Conservation (phyloP, 2,888 invertebrate species). For the Pachycephus smyrnensis region DNA sequence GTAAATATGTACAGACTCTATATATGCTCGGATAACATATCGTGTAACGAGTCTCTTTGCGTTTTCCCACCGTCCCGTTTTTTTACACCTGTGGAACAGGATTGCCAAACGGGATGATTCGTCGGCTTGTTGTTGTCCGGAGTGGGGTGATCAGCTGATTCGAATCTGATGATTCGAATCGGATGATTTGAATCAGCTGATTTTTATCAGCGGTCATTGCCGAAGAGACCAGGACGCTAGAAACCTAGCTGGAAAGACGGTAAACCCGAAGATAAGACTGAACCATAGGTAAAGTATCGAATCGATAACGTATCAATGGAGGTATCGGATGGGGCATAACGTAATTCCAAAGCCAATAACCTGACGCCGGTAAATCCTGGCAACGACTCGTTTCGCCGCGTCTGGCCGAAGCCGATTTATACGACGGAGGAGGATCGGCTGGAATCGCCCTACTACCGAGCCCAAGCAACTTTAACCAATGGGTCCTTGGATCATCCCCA, state of each 20-base stretch:
- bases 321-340: neutral
- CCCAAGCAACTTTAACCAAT: neutral
- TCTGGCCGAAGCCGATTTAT: neutral
- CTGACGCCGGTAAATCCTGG: slow-evolving; percentile 1
- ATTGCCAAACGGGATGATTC: neutral
- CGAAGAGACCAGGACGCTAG: neutral
- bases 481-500: neutral
- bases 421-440: neutral
- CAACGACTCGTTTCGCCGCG: slow-evolving; percentile 1
- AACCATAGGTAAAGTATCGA: neutral
- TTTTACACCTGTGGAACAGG: neutral
- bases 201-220: neutral
- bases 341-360: neutral
- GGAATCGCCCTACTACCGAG: neutral
- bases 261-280: neutral
- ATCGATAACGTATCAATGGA: neutral
- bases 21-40: neutral
- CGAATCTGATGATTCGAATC: no score
- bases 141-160: neutral
- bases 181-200: neutral
- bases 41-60: neutral
- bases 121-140: no score
- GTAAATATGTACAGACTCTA: neutral
- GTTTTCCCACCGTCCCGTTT: neutral
- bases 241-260: neutral